Evolutionary conservation across 2,113 vertebrate species (phyloP).

Genomic region (Albula glossodonta): DNA sequence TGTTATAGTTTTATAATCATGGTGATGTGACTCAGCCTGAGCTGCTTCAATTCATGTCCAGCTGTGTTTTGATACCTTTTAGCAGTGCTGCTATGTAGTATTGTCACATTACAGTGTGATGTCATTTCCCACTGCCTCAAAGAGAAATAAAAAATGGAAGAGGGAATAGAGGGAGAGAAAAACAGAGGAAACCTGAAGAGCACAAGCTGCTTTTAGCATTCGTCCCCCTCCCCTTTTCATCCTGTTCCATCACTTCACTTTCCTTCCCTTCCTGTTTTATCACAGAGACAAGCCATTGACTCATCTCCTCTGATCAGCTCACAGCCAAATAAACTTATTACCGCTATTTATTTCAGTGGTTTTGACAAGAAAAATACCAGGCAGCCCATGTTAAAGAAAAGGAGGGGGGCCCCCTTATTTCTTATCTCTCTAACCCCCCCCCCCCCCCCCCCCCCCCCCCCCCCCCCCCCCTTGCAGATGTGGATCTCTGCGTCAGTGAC

Average conservation of each 20-base stretch:
- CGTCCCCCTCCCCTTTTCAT: too few relatives aligned
- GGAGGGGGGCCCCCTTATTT: background rate
- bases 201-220: too few relatives aligned
- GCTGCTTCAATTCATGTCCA: too few relatives aligned
- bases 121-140: background rate
- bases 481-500: slow-evolving; percentile 62
- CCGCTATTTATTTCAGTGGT: slow-evolving; percentile 32
- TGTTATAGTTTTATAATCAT: too few relatives aligned
- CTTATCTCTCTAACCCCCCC: background rate
- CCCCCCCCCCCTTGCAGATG: slow-evolving; percentile 43
- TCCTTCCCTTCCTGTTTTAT: too few relatives aligned
- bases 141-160: background rate
- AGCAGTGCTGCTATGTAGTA: too few relatives aligned
- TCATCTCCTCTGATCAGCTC: background rate
- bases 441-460: background rate
- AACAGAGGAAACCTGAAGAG: background rate
- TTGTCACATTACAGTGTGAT: background rate
- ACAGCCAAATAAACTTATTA: background rate
- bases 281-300: background rate
- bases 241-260: too few relatives aligned
- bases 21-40: too few relatives aligned
- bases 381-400: background rate
- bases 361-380: slow-evolving; percentile 31
- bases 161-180: background rate
- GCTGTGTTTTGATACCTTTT: too few relatives aligned